These are phyloP conservation scores for Pogonomyrmex barbatus DNA, from an alignment of 1,140 invertebrate species.

Conservation along the genomic window DNA sequence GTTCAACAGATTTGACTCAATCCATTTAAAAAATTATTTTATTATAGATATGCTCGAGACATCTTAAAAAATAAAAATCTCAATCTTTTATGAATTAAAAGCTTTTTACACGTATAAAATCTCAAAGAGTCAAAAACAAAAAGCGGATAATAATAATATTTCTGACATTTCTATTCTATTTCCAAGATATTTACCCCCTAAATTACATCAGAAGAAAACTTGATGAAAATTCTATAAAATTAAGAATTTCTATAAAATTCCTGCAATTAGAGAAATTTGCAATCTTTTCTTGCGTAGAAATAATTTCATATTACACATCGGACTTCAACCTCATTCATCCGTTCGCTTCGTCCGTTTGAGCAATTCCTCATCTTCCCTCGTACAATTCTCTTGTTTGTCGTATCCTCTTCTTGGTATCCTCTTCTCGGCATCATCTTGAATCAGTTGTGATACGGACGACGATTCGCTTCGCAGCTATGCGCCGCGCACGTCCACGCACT, in stretches of 20 bases:
- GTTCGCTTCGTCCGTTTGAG: background rate
- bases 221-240: background rate
- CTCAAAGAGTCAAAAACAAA: background rate
- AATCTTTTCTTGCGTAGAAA: background rate
- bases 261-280: background rate
- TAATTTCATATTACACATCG: slow-evolving; percentile 20
- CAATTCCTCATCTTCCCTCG: slow-evolving; percentile 17
- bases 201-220: background rate
- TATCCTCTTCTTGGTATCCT: slow-evolving; percentile 41
- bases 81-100: background rate
- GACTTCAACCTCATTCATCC: background rate
- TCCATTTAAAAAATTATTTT: background rate
- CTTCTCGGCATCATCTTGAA: slow-evolving; percentile 83
- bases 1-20: background rate
- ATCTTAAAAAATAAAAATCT: background rate
- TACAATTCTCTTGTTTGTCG: slow-evolving; percentile 8
- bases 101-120: background rate
- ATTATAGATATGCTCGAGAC: background rate
- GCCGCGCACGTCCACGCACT: slow-evolving; percentile 65
- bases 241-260: background rate
- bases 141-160: background rate
- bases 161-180: background rate
- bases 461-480: slow-evolving; percentile 64
- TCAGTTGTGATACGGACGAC: slow-evolving; percentile 70
- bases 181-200: background rate